Conservation (phyloP, 2,113 vertebrate species). For the Acrocephalus kingi region DNA sequence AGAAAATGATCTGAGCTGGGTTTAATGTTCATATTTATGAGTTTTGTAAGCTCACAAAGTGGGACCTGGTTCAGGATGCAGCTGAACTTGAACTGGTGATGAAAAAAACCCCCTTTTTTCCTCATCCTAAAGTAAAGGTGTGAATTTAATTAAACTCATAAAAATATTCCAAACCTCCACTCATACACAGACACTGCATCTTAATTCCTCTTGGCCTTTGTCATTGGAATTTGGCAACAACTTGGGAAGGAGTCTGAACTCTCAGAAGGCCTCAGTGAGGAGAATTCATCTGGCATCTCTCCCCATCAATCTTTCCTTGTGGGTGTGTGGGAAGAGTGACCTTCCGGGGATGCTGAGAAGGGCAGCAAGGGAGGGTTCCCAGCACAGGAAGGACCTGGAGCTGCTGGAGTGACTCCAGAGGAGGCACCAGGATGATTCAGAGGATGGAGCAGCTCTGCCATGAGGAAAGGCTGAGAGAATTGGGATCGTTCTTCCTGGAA, state of each 20-base stretch:
- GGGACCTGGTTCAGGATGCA: background rate
- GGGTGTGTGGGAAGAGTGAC: background rate
- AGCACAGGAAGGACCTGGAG: background rate
- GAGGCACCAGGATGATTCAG: background rate
- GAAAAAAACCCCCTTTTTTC: background rate
- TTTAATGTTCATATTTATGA: background rate
- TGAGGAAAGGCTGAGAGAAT: background rate
- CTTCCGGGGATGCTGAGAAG: background rate
- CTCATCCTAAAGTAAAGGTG: background rate
- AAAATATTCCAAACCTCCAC: background rate
- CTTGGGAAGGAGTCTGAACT: background rate
- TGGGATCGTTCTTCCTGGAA: background rate
- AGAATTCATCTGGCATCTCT: background rate
- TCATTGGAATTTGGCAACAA: background rate
- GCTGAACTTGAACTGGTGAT: background rate
- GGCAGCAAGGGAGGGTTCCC: background rate
- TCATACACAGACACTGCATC: background rate
- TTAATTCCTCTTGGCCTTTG: background rate
- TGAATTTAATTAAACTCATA: background rate
- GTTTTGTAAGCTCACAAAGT: background rate
- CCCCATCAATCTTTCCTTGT: background rate
- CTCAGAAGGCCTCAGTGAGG: background rate
- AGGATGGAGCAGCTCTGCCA: background rate
- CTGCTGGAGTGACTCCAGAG: background rate
- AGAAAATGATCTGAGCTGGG: background rate